These are phyloP conservation scores for Sitobion miscanthi DNA, from an alignment of 1,140 invertebrate species.

Conservation along the genomic window DNA sequence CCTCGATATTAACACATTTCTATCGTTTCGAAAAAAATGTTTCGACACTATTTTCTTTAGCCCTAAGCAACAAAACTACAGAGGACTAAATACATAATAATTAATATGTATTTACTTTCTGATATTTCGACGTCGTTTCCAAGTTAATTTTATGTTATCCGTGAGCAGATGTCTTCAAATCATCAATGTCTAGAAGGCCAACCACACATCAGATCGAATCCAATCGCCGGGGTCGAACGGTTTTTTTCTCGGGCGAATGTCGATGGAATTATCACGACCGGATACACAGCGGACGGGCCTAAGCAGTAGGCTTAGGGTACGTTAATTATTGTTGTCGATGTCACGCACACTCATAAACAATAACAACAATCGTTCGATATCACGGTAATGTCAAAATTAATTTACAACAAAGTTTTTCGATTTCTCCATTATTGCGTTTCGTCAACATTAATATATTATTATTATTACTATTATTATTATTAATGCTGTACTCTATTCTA, in stretches of 20 bases:
- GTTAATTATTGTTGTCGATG: constrained; percentile 10
- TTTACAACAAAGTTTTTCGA: background rate
- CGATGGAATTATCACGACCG: background rate
- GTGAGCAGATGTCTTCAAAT: constrained; percentile 9
- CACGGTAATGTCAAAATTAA: background rate
- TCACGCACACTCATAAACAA: background rate
- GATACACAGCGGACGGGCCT: background rate
- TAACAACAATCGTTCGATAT: constrained; percentile 15
- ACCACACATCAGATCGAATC: background rate
- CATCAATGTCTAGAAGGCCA: background rate
- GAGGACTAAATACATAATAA: background rate
- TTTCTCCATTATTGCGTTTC: constrained; percentile 9
- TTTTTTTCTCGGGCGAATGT: background rate
- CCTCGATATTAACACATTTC: background rate
- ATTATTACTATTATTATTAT: background rate
- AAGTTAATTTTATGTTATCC: background rate
- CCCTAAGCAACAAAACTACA: background rate
- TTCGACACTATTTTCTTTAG: background rate
- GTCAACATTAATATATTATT: background rate
- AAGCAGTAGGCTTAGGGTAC: background rate
- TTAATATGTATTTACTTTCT: background rate
- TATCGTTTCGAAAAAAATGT: background rate
- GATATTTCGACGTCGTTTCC: background rate
- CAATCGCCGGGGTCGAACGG: background rate
- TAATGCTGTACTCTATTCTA: background rate